Evolutionary conservation across 2,113 vertebrate genomes (phyloP), one percentile per base, ranked within the genome.

Genomic region (Nyctereutes procyonoides): DNA sequence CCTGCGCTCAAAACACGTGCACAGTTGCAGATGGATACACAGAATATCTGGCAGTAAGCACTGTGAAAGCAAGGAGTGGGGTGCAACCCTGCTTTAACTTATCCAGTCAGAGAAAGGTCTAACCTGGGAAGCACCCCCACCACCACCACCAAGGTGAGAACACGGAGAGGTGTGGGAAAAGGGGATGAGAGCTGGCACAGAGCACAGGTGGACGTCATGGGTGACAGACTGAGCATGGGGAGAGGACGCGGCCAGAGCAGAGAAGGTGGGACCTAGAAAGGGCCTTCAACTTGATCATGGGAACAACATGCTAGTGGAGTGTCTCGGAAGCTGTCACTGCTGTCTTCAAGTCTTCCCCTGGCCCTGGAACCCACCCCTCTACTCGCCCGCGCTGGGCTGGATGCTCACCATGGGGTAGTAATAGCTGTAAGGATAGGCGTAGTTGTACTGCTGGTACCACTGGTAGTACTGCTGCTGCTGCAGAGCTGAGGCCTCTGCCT

Each of bases 401-500:
- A 60, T 17, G 98, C 99, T 98, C 98, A 99, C 99, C 99, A 99
- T 98, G 2, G 98, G 99, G 77, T 99, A 99, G 95, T 99, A 99
- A 97, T 99, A 99, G 97, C 99, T 99, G 96, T 99, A 99, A 0
- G 99, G 98, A 48, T 99, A 99, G 30, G 98, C 69, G 17, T 99
- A 99, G 85, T 98, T 99, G 98, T 99, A 99, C 95, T 99, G 99
- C 93, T 99, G 99, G 97, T 99, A 99, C 98, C 99, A 99, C 98
- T 99, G 99, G 96, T 99, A 99, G 97, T 99, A 99, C 98, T 99
- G 99, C 1, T 99, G 98, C 76, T 99, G 99, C 92, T 99, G 99
- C 67, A 99, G 96, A 3, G 99, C 98, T 0, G 99, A 95, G 3
- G 99, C 97, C 24, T 99, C 99, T 0, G 98, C 98, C 95, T 98